Conservation (phyloP, 2,113 vertebrate species). For the Lycaon pictus region DNA sequence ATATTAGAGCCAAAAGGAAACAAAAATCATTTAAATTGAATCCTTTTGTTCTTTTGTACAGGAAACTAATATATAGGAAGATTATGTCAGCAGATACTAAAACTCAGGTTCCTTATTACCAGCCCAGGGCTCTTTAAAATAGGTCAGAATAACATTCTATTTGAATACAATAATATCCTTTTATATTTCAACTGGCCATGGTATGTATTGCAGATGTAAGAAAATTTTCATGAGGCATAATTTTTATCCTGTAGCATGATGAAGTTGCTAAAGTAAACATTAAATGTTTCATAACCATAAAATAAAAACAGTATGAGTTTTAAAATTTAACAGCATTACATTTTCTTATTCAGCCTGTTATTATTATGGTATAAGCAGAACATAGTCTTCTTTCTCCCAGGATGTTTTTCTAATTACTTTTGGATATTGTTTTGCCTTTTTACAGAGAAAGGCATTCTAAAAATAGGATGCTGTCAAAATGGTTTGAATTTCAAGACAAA, state of each 20-base stretch:
- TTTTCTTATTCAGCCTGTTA: constrained; percentile 53
- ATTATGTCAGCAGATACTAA: neutral
- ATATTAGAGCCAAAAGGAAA: constrained; percentile 5
- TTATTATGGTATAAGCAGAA: constrained; percentile 50
- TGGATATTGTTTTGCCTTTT: constrained; percentile 61
- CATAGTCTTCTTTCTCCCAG: constrained; percentile 43
- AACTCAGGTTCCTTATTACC: neutral
- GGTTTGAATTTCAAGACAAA: constrained; percentile 62
- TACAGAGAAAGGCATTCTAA: constrained; percentile 66
- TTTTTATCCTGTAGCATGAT: constrained; percentile 46
- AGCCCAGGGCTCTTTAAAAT: neutral
- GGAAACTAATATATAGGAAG: constrained; percentile 23
- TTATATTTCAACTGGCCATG: neutral
- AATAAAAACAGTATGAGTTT: constrained; percentile 24
- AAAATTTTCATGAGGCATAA: constrained; percentile 9
- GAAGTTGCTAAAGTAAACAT: constrained; percentile 22
- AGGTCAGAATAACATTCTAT: neutral
- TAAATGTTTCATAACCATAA: constrained; percentile 56
- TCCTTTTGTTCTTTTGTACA: neutral
- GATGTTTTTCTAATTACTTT: constrained; percentile 69
- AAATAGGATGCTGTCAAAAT: constrained; percentile 68
- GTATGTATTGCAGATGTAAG: neutral
- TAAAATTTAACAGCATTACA: constrained; percentile 41
- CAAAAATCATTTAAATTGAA: constrained; percentile 48
- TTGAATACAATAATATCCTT: neutral